Evolutionary conservation across 92 coral and sea anemone genomes (phyloP).

Genomic region (Pocillopora grandis): DNA sequence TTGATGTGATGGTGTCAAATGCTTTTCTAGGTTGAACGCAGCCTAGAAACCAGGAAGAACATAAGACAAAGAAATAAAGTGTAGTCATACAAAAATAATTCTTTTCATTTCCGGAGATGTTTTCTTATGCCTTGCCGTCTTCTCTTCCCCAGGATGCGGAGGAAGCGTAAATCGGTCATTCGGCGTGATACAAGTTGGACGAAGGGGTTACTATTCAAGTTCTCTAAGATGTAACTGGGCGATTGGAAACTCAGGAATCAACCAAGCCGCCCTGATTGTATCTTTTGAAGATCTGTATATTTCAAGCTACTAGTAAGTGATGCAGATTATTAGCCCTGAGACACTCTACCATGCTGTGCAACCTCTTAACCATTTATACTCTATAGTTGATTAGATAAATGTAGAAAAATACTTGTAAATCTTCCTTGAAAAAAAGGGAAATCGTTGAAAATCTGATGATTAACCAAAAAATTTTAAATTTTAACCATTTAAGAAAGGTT

Average conservation of each 20-base stretch:
- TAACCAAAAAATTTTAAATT: too few relatives aligned
- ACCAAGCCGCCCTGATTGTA: neutral
- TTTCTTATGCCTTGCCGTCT: too few relatives aligned
- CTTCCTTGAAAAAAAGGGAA: too few relatives aligned
- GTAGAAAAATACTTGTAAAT: neutral
- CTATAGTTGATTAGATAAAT: neutral
- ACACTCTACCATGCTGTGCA: neutral
- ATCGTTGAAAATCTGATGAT: too few relatives aligned
- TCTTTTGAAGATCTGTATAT: slow-evolving; percentile 9
- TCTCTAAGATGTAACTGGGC: neutral
- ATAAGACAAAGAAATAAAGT: too few relatives aligned
- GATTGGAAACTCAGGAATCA: neutral
- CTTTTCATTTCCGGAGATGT: neutral
- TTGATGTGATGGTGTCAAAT: too few relatives aligned
- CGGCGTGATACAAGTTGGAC: slow-evolving; percentile 9
- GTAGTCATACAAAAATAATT: too few relatives aligned
- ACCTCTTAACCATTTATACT: neutral
- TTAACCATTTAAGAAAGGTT: too few relatives aligned
- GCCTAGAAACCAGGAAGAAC: too few relatives aligned
- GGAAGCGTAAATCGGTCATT: neutral
- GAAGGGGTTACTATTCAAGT: neutral
- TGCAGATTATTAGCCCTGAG: neutral
- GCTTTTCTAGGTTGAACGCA: too few relatives aligned
- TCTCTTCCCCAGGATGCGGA: slow-evolving; percentile 4
- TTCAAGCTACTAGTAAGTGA: slow-evolving; percentile 5